Percentiles rank a stretch among this genome's conserved stretches.
Conservation (phyloP, 2,113 vertebrate species). For the Piprites chloris region DNA sequence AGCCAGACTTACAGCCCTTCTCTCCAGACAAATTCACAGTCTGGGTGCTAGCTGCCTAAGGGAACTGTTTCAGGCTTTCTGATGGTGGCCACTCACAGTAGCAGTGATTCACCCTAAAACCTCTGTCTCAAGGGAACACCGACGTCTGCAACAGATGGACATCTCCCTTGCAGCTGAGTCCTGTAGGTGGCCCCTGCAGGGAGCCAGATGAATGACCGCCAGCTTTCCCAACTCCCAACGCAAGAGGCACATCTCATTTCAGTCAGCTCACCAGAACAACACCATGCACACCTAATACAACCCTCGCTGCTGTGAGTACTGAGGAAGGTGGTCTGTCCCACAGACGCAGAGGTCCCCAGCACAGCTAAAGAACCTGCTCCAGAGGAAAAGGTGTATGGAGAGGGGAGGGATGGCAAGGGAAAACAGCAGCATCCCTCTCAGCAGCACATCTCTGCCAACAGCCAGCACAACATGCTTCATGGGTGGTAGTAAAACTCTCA, state of each 20-base stretch:
- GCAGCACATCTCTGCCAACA: neutral
- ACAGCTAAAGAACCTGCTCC: neutral
- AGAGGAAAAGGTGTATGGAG: neutral
- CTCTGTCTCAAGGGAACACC: neutral
- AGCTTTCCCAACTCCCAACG: neutral
- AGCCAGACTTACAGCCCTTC: neutral
- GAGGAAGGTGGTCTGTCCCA: neutral
- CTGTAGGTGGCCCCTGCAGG: neutral
- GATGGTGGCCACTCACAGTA: rapidly evolving
- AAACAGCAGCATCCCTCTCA: rapidly evolving
- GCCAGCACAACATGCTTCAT: neutral
- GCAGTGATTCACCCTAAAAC: neutral
- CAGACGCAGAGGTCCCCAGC: neutral
- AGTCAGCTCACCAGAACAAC: neutral
- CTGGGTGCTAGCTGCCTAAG: neutral
- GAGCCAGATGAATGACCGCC: neutral
- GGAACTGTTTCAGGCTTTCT: neutral
- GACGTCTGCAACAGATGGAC: neutral
- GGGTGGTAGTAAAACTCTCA: neutral
- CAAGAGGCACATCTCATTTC: neutral
- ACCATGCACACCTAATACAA: rapidly evolving
- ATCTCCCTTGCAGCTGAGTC: neutral
- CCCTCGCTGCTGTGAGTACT: neutral
- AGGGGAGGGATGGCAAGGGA: neutral
- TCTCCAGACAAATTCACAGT: neutral